Conservation (phyloP, 2,888 invertebrate species). For the Chymomyza fuscimana region DNA sequence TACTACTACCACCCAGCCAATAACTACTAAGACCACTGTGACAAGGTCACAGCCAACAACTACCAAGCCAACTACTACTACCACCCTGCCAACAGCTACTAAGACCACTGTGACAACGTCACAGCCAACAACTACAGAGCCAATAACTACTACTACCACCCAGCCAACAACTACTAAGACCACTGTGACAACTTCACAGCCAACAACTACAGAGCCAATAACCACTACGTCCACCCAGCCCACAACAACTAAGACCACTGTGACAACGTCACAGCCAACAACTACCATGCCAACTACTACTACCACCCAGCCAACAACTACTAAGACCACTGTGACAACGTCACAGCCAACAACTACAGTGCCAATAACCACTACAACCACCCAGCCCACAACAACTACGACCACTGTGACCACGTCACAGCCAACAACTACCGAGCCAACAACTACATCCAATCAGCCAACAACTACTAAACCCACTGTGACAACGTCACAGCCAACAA, state of each 20-base stretch:
- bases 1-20: background rate
- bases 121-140: conserved; percentile 1
- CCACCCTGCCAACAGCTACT: conserved; percentile 8
- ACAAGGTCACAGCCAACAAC: background rate
- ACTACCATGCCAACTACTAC: background rate
- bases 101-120: background rate
- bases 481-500: background rate
- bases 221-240: background rate
- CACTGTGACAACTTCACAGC: background rate
- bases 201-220: background rate
- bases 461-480: background rate
- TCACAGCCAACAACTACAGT: background rate
- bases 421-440: background rate
- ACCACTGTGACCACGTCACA: background rate
- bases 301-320: background rate
- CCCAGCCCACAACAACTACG: no score
- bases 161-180: background rate
- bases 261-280: background rate
- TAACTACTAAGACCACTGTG: no score
- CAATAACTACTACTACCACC: background rate
- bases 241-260: background rate
- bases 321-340: background rate
- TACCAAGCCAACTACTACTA: background rate
- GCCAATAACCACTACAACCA: background rate
- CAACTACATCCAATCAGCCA: background rate